These are phyloP conservation scores for Mythimna albipuncta DNA, from an alignment of 2,888 invertebrate genomes.

Conservation along the genomic window DNA sequence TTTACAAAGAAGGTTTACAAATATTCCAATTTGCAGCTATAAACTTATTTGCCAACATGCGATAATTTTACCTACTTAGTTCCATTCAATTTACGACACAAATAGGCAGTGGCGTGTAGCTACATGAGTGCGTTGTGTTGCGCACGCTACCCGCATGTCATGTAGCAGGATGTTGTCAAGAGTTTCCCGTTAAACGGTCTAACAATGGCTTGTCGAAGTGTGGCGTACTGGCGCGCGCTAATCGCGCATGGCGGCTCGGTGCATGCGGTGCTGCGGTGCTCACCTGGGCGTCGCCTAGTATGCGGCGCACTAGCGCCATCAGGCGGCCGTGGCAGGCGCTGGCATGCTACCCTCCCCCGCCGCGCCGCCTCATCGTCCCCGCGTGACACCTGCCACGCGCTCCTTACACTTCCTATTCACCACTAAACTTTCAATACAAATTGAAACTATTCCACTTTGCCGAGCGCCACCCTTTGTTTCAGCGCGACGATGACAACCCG, in stretches of 20 bases:
- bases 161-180: conserved; percentile 61
- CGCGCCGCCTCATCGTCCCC: conserved; percentile 78
- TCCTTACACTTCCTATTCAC: conserved; percentile 68
- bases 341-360: conserved; percentile 89
- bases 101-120: conserved; percentile 44
- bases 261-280: conserved; percentile 63
- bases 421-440: conserved; percentile 74
- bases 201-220: conserved; percentile 64
- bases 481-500: conserved; percentile 60
- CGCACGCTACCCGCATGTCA: conserved; percentile 59
- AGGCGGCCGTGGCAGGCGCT: conserved; percentile 92
- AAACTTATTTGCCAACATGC: conserved; percentile 28
- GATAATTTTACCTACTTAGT: conserved; percentile 32
- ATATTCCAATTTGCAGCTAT: conserved; percentile 13
- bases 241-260: conserved; percentile 55
- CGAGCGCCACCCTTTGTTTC: conserved; percentile 66
- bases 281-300: conserved; percentile 96
- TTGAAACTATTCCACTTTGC: conserved; percentile 79
- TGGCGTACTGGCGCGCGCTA: conserved; percentile 63
- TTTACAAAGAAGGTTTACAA: not conserved
- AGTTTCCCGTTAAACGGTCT: conserved; percentile 59
- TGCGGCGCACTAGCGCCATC: conserved; percentile 96
- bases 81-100: conserved; percentile 47
- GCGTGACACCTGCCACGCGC: conserved; percentile 74
- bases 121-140: conserved; percentile 25